These are phyloP conservation scores for Archaeoteleia sp. DNA, from an alignment of 2,888 invertebrate genomes.

Conservation along the genomic window DNA sequence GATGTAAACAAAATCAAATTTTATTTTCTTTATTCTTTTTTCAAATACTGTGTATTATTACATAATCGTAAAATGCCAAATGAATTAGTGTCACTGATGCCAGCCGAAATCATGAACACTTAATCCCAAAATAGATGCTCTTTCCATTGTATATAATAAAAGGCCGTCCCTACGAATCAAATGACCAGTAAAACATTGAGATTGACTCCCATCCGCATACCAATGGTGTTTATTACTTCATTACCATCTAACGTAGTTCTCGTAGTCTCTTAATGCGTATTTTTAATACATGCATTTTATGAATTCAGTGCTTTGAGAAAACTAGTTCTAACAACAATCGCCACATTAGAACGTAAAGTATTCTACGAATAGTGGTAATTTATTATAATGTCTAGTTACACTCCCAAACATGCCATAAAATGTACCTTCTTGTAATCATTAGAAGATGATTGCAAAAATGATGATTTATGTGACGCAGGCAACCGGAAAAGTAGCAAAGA, in stretches of 20 bases:
- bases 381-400: constrained; percentile 20
- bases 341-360: constrained; percentile 24
- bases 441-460: constrained; percentile 9
- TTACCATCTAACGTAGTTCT: constrained; percentile 13
- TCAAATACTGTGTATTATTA: too few species aligned
- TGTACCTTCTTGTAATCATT: constrained; percentile 17
- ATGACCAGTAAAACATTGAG: constrained; percentile 28
- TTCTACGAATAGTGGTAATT: constrained; percentile 13
- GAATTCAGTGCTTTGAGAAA: constrained; percentile 17
- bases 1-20: too few species aligned
- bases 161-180: constrained; percentile 29
- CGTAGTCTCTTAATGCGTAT: constrained; percentile 9
- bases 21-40: too few species aligned
- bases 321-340: constrained; percentile 20
- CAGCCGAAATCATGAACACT: constrained; percentile 24
- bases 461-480: constrained; percentile 1
- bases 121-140: constrained; percentile 17
- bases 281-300: constrained; percentile 25
- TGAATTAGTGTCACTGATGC: constrained; percentile 16
- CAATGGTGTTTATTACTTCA: constrained; percentile 31
- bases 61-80: constrained; percentile 10
- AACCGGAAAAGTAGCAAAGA: constrained; percentile 3
- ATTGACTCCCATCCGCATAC: constrained; percentile 14
- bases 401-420: constrained; percentile 15
- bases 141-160: constrained; percentile 36